phyloP scores from a whole-genome alignment of 1,140 invertebrate genomes.

The Drosophila guanche region DNA sequence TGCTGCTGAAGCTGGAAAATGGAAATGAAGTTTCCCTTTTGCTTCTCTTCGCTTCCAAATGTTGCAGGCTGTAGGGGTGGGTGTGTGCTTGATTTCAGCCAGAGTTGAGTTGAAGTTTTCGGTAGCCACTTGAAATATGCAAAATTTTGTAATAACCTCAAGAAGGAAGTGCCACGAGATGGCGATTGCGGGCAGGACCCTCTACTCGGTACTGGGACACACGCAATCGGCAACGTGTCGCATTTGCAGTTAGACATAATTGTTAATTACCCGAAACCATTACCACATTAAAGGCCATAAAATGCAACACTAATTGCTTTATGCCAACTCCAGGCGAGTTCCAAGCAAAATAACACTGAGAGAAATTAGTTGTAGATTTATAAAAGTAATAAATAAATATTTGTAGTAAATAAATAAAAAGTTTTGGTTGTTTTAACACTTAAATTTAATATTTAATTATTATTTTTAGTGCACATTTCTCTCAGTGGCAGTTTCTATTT shows the following conservation, averaged over 20 bases:
- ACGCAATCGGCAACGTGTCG: conserved; percentile 79
- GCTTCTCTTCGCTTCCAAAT: too few species aligned
- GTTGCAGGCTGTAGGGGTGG: too few species aligned
- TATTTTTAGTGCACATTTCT: not conserved
- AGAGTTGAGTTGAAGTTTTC: conserved; percentile 20
- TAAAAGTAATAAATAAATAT: not conserved
- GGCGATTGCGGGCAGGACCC: conserved; percentile 23
- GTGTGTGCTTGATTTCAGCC: too few species aligned
- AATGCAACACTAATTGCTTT: conserved; percentile 82
- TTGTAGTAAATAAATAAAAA: not conserved
- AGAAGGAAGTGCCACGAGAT: conserved; percentile 32
- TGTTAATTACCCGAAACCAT: conserved; percentile 81
- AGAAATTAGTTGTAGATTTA: not conserved
- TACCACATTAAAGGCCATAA: conserved; percentile 82
- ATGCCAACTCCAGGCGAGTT: conserved; percentile 51
- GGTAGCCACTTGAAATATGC: conserved; percentile 70
- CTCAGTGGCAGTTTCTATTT: conserved; percentile 65
- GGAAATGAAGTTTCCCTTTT: conserved; percentile 47
- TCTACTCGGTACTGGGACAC: conserved; percentile 5
- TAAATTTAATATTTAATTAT: not conserved
- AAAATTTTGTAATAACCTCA: conserved; percentile 74
- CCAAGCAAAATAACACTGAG: conserved; percentile 11
- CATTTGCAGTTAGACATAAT: conserved; percentile 82
- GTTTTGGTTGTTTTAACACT: not conserved
- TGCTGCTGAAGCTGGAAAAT: conserved; percentile 25